Evolutionary conservation across 2,888 invertebrate genomes (phyloP), one percentile per base, ranked within the genome.

Genomic region (Lottia gigantea): DNA sequence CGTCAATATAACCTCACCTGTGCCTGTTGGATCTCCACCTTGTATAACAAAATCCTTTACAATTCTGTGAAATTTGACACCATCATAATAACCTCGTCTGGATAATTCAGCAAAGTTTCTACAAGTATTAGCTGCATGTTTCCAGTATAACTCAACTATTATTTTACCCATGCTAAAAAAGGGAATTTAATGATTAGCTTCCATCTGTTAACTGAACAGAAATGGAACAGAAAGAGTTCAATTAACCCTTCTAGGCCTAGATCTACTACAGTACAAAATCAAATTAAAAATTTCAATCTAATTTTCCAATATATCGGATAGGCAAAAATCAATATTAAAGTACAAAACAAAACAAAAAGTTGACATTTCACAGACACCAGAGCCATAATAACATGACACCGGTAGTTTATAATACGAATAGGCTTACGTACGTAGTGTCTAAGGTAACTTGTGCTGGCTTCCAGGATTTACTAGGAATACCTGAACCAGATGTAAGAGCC

Each of bases 61-160:
- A 61, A 99, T 94, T 81, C 99, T 91, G 88, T 99, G 99, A 88
- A 99, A 98, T 82, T 96, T 94, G 4, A 97, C 95, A 76, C 94
- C 95, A 89, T 97, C 97, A 88, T 97, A 99, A 89, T 98, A 99
- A 25, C 97, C 97, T 82, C 98, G 91, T 72, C 96, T 91, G 0
- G 95, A 91, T 40, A 99, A 90, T 89, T 99, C 98, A 72, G 97
- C 97, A 90, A 99, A 98, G 88, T 99, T 99, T 84, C 95, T 91
- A 82, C 99, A 99, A 0, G 98, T 98, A 79, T 93, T 92, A n/a
- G 98, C 98, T 0, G 98, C 94, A 87, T 99, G 98, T 87, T 96
- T 95, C 99, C 99, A 99, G 86, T 99, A 99, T 76, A 99, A 91
- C 89, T 99, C 98, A 66, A 98, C 90, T 0, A 93, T 91, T 66